Percentiles rank a stretch among this genome's conserved stretches.
These are phyloP conservation scores for Seriola quinqueradiata DNA, from an alignment of 2,113 vertebrate species.

Conservation along the genomic window DNA sequence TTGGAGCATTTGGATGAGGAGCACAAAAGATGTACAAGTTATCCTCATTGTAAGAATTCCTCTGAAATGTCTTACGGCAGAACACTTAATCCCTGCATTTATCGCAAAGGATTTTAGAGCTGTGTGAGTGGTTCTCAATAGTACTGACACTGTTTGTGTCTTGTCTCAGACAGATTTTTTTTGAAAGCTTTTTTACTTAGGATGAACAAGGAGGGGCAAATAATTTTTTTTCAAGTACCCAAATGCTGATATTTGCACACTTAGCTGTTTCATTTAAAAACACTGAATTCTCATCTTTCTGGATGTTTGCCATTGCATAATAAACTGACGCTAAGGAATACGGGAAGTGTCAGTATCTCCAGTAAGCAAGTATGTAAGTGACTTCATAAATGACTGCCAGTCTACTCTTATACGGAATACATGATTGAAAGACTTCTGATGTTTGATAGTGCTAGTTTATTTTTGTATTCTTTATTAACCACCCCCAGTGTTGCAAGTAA, in stretches of 20 bases:
- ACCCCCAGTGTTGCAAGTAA: neutral
- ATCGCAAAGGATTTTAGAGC: neutral
- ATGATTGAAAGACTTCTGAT: neutral
- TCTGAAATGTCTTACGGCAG: conserved; percentile 1
- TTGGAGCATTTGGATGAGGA: conserved; percentile 47
- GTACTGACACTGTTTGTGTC: conserved; percentile 38
- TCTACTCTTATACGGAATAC: neutral
- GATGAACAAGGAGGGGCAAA: neutral
- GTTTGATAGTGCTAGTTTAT: neutral
- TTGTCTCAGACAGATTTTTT: neutral
- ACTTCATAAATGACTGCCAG: neutral
- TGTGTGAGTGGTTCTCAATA: neutral
- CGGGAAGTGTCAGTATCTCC: neutral
- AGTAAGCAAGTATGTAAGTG: neutral
- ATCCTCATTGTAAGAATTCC: conserved; percentile 23
- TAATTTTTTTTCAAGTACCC: neutral
- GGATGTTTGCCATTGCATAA: conserved; percentile 16
- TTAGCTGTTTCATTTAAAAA: neutral
- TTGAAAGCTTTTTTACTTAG: neutral
- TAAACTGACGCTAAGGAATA: neutral
- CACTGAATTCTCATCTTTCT: neutral
- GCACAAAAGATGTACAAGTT: conserved; percentile 30
- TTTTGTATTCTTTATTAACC: neutral
- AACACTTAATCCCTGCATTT: conserved; percentile 9
- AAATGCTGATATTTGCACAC: conserved; percentile 2